phyloP scores from a whole-genome alignment of 2,113 vertebrate species.

The Globicephala melas region DNA sequence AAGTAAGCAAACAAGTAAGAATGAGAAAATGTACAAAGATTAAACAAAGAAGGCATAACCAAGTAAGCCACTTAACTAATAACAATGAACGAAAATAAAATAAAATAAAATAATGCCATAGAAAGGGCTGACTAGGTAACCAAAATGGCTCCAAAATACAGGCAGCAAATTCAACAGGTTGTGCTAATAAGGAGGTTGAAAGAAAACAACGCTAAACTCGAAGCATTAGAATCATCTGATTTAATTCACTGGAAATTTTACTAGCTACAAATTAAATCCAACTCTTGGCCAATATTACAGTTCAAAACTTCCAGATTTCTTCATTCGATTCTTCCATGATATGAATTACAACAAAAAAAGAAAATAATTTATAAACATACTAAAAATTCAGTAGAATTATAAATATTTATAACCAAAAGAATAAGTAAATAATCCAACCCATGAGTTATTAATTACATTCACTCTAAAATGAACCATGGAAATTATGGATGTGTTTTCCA shows the following conservation, averaged over 20 bases:
- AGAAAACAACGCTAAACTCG: not conserved
- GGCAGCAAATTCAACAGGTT: not conserved
- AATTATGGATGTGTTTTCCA: not conserved
- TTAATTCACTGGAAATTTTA: slow-evolving; percentile 6
- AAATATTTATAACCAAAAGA: slow-evolving; percentile 8
- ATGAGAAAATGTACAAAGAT: not conserved
- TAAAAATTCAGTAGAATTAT: not conserved
- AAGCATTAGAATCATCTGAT: not conserved
- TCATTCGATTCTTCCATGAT: not conserved
- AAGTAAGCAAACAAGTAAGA: not conserved
- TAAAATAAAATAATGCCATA: not conserved
- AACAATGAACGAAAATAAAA: not conserved
- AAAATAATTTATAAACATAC: not conserved
- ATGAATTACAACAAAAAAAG: not conserved
- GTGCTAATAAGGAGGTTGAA: not conserved
- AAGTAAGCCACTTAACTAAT: not conserved
- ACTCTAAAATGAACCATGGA: not conserved
- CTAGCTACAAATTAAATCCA: not conserved
- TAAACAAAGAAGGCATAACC: not conserved
- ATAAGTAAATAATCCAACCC: not conserved
- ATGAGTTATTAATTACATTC: not conserved
- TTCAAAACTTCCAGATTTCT: not conserved
- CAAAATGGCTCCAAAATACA: not conserved
- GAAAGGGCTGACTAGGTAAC: not conserved
- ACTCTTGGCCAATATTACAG: not conserved